Conservation (phyloP, 2,113 vertebrate genomes). For the Phaetusa simplex region DNA sequence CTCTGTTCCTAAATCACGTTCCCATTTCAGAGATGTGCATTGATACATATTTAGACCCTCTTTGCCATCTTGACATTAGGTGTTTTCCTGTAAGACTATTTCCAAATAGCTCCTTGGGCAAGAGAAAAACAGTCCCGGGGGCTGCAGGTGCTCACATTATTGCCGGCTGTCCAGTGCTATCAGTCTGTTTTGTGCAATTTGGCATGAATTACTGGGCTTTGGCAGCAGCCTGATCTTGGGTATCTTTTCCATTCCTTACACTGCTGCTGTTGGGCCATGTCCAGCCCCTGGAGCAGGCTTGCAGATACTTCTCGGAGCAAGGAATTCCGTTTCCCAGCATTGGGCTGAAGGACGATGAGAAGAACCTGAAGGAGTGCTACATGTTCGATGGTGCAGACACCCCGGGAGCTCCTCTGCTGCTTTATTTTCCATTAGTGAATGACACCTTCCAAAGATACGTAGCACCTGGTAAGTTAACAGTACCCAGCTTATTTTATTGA, state of each 20-base stretch:
- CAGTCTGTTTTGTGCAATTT: background rate
- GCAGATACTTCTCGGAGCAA: constrained; percentile 71
- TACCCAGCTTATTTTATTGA: background rate
- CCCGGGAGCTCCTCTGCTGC: constrained; percentile 66
- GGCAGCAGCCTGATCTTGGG: background rate
- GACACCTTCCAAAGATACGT: constrained; percentile 76
- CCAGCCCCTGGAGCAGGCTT: constrained; percentile 76
- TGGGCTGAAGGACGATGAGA: constrained; percentile 56
- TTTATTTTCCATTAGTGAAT: constrained; percentile 80
- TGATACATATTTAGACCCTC: background rate
- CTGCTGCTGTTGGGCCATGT: background rate
- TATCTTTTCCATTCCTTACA: background rate
- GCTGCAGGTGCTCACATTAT: background rate
- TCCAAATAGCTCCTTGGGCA: background rate
- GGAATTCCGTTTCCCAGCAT: constrained; percentile 76
- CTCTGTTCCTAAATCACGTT: background rate
- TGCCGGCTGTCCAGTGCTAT: background rate
- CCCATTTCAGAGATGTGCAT: background rate
- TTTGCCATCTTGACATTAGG: background rate
- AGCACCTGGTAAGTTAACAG: constrained; percentile 72
- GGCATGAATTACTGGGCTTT: background rate
- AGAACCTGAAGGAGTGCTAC: constrained; percentile 78
- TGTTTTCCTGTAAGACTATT: background rate
- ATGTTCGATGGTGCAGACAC: constrained; percentile 66
- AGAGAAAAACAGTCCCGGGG: background rate